Conservation (phyloP, 2,888 invertebrate species). For the Melipona bicolor region DNA sequence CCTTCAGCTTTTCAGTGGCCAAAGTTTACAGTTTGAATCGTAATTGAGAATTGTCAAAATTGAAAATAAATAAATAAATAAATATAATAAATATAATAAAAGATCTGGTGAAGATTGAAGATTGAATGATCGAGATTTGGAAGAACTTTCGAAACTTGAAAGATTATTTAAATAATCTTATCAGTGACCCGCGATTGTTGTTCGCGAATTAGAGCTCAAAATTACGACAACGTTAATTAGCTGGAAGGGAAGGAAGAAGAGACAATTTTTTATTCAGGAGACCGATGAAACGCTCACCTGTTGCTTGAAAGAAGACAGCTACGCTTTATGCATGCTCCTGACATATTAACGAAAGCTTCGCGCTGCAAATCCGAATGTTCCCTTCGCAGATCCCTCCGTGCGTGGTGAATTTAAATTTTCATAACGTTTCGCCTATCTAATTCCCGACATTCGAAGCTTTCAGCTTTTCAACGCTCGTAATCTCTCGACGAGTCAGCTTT, state of each 20-base stretch:
- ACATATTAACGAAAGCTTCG: not conserved
- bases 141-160: no score
- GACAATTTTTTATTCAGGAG: slow-evolving; percentile 26
- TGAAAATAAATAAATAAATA: no score
- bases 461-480: no score
- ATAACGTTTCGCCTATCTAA: no score
- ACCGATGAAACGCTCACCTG: slow-evolving; percentile 63
- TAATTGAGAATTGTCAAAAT: not conserved
- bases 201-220: not conserved
- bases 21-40: not conserved
- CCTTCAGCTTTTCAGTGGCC: no score
- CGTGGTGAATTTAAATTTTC: no score
- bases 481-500: no score
- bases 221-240: not conserved
- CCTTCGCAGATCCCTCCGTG: no score
- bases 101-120: not conserved
- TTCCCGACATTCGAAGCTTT: no score
- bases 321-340: not conserved
- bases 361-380: no score
- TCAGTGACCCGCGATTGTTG: not conserved
- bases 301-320: slow-evolving; percentile 44
- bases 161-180: no score
- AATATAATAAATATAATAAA: not conserved
- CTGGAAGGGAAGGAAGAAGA: not conserved
- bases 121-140: not conserved